Evolutionary conservation across 2,797 vertebrate genomes (phyloP), one percentile per base, ranked within the genome.

Genomic region (Nothura maculosa): DNA sequence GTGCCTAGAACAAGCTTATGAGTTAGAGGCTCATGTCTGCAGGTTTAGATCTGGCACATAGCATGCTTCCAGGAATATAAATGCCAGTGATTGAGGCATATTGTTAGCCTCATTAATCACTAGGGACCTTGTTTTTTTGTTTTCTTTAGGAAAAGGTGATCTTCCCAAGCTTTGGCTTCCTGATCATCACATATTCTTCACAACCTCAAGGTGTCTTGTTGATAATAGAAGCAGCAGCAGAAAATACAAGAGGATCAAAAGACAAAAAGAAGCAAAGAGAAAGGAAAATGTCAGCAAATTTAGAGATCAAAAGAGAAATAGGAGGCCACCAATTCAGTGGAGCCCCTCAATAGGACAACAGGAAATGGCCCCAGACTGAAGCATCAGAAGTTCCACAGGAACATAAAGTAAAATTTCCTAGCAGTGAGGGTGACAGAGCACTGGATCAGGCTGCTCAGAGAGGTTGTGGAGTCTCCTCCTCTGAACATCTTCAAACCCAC

Each of bases 31-130:
- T 89, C 36, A 21, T 14, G 45, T 69, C 69, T 90, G 18, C 0
- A 3, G 48, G 9, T 81, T 85, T 85, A 83, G 32, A 50, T 93
- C 58, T 75, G 69, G n/a, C 25, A 74, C 76, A 80, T 50, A 91
- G 64, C 47, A 81, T 85, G 38, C 73, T 92, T 92, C 50, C 54
- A 83, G 68, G 63, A 89, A 47, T 25, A 72, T 68, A 66, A 58
- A 78, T 90, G 48, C 48, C 48, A 74, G 6, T 10, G 64, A 62
- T 74, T 90, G 69, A 58, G 45, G 66, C 40, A 55, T 74, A 54
- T 40, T 50, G 28, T 28, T 64, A 62, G 8, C 5, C 50, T 43
- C 42, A 90, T 82, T 30, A 81, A 22, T 45, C 67, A 60, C 42
- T 66, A 62, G 73, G 36, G 40, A 25, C 12, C 38, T 22, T 74